These are phyloP conservation scores for Antheraea assamensis DNA, from an alignment of 2,888 invertebrate genomes.

Conservation along the genomic window DNA sequence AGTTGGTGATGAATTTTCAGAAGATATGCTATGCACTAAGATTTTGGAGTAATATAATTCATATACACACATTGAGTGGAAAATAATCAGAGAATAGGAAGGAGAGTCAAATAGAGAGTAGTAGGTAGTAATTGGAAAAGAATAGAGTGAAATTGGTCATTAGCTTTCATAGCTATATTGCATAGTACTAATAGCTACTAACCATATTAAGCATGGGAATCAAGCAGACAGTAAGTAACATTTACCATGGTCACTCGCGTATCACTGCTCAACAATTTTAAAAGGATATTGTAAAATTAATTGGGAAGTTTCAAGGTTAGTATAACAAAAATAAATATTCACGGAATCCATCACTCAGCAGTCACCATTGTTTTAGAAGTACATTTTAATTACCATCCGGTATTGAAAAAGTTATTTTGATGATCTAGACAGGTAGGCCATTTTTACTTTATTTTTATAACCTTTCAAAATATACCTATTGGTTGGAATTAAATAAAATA, in stretches of 20 bases:
- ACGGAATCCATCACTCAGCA: not conserved
- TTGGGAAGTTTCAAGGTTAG: too few relatives aligned
- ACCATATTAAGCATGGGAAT: not conserved
- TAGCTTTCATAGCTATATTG: too few relatives aligned
- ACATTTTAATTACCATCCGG: not conserved
- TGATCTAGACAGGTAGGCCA: not conserved
- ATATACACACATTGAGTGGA: not conserved
- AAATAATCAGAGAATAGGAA: too few relatives aligned
- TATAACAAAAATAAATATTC: not conserved
- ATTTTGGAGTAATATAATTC: not conserved
- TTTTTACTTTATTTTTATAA: not conserved
- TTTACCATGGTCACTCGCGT: too few relatives aligned
- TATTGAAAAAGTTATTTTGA: not conserved
- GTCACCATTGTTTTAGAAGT: not conserved
- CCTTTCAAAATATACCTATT: not conserved
- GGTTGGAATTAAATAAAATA: too few relatives aligned
- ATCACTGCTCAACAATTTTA: not conserved
- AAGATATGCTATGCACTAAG: not conserved
- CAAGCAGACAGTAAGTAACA: not conserved
- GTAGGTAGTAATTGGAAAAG: too few relatives aligned
- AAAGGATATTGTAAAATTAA: too few relatives aligned
- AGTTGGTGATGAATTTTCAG: not conserved
- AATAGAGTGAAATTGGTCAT: too few relatives aligned
- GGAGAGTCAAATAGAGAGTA: too few relatives aligned
- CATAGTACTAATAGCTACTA: not conserved